These are phyloP conservation scores for Vanessa cardui DNA, from an alignment of 2,888 invertebrate genomes.

Conservation along the genomic window DNA sequence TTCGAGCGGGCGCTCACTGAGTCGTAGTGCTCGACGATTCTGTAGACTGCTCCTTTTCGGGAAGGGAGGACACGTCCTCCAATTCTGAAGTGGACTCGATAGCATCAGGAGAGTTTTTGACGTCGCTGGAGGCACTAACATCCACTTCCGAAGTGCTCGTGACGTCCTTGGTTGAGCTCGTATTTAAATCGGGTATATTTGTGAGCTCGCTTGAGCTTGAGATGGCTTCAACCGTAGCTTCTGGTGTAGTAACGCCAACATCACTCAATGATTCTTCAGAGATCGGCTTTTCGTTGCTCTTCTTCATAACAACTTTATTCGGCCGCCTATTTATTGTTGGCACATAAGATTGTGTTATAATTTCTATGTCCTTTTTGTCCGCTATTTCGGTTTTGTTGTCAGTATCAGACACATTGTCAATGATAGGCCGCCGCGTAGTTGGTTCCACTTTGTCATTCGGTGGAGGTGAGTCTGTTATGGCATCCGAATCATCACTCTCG, in stretches of 20 bases:
- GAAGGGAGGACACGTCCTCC: slow-evolving; percentile 13
- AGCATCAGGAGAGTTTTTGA: slow-evolving; percentile 37
- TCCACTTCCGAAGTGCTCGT: slow-evolving; percentile 35
- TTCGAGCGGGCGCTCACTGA: slow-evolving; percentile 49
- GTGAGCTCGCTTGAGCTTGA: slow-evolving; percentile 32
- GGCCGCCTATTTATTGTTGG: slow-evolving; percentile 68
- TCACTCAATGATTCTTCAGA: slow-evolving; percentile 41
- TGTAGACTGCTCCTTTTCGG: slow-evolving; percentile 43
- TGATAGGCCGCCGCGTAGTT: slow-evolving; percentile 68
- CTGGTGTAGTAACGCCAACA: slow-evolving; percentile 39
- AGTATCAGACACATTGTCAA: slow-evolving; percentile 71
- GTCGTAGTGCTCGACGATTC: slow-evolving; percentile 44
- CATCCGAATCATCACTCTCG: slow-evolving; percentile 66
- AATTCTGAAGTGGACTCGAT: slow-evolving; percentile 37
- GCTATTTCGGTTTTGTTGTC: slow-evolving; percentile 54
- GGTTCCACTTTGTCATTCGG: slow-evolving; percentile 72
- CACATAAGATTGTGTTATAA: slow-evolving; percentile 70
- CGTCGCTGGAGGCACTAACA: slow-evolving; percentile 21
- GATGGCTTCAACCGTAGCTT: slow-evolving; percentile 22
- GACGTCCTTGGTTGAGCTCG: slow-evolving; percentile 27
- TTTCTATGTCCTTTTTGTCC: slow-evolving; percentile 67
- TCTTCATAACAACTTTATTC: slow-evolving; percentile 69
- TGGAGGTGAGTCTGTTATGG: slow-evolving; percentile 66
- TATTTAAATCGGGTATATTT: slow-evolving; percentile 32
- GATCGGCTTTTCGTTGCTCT: slow-evolving; percentile 52